A percentile compares a stretch with the other conserved stretches of the same genome.
Evolutionary conservation across 2,113 vertebrate species (phyloP).

Genomic region (Xenopus laevis): DNA sequence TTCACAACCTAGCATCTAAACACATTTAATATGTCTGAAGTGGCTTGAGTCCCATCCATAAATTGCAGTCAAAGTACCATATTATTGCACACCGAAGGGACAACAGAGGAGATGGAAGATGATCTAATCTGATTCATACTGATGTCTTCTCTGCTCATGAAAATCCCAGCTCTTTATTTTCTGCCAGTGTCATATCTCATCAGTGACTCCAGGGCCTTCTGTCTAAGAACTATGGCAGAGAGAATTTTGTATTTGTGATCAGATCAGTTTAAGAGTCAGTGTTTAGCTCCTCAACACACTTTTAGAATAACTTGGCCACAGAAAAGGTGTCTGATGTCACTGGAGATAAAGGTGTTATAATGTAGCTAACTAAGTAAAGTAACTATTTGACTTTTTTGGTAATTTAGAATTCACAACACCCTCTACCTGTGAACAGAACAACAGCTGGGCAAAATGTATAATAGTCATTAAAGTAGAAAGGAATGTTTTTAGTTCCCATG

Average conservation of each 20-base stretch:
- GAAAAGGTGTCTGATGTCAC: not conserved
- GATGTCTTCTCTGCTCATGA: slow-evolving; percentile 6
- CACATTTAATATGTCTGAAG: not conserved
- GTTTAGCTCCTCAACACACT: not conserved
- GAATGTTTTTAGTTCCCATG: too few species aligned
- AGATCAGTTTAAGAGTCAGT: not conserved
- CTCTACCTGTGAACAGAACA: too few species aligned
- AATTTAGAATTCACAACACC: too few species aligned
- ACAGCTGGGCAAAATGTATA: too few species aligned
- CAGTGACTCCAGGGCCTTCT: not conserved
- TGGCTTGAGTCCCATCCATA: not conserved
- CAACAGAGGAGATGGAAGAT: not conserved
- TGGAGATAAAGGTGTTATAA: not conserved
- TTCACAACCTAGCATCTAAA: too few species aligned
- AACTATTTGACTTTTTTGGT: too few species aligned
- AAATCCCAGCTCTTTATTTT: slow-evolving; percentile 1
- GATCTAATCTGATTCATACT: too few species aligned
- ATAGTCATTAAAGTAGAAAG: too few species aligned
- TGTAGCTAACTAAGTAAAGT: too few species aligned
- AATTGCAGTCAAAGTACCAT: not conserved
- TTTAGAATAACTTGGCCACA: not conserved
- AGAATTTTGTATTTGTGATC: not conserved
- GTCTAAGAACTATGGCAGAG: not conserved
- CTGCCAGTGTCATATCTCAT: slow-evolving; percentile 3
- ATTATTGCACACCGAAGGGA: slow-evolving; percentile 7